phyloP scores from a whole-genome alignment of 2,113 vertebrate genomes.

The Oceanodroma tethys region DNA sequence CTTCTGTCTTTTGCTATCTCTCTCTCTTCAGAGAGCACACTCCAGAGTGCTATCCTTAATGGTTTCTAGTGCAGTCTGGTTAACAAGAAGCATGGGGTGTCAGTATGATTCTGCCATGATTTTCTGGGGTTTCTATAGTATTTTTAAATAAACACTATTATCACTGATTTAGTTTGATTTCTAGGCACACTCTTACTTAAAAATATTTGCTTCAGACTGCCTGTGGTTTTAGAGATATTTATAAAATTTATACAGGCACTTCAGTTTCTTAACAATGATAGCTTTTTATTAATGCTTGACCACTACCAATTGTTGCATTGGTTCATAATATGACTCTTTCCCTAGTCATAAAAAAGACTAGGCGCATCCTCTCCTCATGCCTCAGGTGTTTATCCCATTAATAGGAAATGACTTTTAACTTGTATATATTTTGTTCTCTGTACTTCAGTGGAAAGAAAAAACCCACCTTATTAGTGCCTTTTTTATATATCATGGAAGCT shows the following conservation, averaged over 20 bases:
- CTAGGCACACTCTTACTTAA: neutral
- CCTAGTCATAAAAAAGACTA: neutral
- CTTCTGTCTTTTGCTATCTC: neutral
- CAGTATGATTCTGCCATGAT: neutral
- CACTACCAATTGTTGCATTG: neutral
- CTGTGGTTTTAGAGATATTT: neutral
- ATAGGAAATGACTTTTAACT: neutral
- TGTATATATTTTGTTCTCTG: neutral
- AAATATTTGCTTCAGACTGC: neutral
- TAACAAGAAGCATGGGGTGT: neutral
- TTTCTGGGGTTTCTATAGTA: neutral
- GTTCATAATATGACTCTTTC: neutral
- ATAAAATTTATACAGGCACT: neutral
- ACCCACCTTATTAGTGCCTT: neutral
- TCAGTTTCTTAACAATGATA: neutral
- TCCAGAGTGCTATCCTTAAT: neutral
- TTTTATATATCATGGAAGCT: neutral
- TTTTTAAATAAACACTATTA: neutral
- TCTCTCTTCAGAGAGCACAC: neutral
- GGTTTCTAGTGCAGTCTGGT: neutral
- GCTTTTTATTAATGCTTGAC: neutral
- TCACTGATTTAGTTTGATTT: neutral
- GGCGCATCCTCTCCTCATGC: neutral
- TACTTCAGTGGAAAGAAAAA: neutral
- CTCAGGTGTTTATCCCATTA: neutral